Conservation (phyloP, 2,797 vertebrate genomes). For the Cossypha niveicapilla region DNA sequence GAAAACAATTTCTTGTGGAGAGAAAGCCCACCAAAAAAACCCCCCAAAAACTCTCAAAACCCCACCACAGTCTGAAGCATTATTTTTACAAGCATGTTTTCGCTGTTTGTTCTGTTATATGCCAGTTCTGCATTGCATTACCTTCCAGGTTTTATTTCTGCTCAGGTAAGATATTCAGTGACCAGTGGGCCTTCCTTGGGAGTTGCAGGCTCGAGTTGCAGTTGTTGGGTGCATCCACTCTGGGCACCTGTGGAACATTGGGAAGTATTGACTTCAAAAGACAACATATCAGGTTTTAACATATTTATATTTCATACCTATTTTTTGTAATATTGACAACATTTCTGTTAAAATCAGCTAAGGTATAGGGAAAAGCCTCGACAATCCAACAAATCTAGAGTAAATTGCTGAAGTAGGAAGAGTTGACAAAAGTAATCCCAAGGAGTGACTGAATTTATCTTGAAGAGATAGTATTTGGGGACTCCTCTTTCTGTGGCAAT, state of each 20-base stretch:
- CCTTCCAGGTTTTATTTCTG: not conserved
- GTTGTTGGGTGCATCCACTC: rapidly evolving
- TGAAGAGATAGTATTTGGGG: not conserved
- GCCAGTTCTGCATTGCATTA: not conserved
- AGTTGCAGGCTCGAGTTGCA: not conserved
- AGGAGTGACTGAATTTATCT: not conserved
- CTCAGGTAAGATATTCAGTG: not conserved
- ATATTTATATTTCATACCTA: not conserved
- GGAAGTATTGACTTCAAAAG: not conserved
- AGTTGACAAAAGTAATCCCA: not conserved
- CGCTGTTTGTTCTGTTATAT: not conserved
- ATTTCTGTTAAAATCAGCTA: not conserved
- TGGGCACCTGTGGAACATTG: not conserved
- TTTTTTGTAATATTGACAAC: not conserved
- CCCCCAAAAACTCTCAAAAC: rapidly evolving
- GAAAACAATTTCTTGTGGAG: not conserved
- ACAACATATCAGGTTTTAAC: not conserved
- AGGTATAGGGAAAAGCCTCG: not conserved
- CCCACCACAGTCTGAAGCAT: not conserved
- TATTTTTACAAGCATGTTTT: not conserved
- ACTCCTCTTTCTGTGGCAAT: not conserved
- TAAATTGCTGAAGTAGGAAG: not conserved
- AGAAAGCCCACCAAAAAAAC: not conserved
- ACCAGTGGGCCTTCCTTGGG: not conserved
- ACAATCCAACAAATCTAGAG: not conserved